Evolutionary conservation across 2,113 vertebrate genomes (phyloP).

Genomic region (Cephalopholis sonnerati): DNA sequence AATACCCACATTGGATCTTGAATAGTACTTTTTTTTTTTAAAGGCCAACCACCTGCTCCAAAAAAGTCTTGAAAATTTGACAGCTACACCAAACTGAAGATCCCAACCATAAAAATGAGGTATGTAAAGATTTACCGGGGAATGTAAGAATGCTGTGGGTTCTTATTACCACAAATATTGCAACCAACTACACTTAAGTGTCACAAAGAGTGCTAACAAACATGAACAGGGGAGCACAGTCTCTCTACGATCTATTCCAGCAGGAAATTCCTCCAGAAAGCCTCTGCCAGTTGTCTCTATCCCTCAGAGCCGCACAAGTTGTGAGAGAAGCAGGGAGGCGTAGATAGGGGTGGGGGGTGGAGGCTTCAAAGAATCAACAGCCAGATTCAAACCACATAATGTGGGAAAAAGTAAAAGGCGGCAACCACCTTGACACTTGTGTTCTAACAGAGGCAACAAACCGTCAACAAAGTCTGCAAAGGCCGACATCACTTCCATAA

Average conservation of each 20-base stretch:
- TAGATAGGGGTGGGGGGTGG: not conserved
- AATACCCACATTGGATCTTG: slow-evolving; percentile 10
- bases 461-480: slow-evolving; percentile 39
- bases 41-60: slow-evolving; percentile 46
- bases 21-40: not conserved
- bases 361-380: slow-evolving; percentile 21
- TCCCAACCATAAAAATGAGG: slow-evolving; percentile 34
- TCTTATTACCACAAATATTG: slow-evolving; percentile 18
- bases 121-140: slow-evolving; percentile 13
- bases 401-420: slow-evolving; percentile 35
- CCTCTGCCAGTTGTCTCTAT: slow-evolving; percentile 65
- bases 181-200: not conserved
- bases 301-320: slow-evolving; percentile 45
- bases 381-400: slow-evolving; percentile 32
- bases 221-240: slow-evolving; percentile 24
- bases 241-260: slow-evolving; percentile 27
- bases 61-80: slow-evolving; percentile 21
- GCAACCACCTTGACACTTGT: slow-evolving; percentile 28
- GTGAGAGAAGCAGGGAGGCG: slow-evolving; percentile 12
- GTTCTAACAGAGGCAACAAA: slow-evolving; percentile 28
- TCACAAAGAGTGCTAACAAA: slow-evolving; percentile 8
- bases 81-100: slow-evolving; percentile 32
- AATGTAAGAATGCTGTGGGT: slow-evolving; percentile 12
- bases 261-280: slow-evolving; percentile 54
- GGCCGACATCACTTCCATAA: slow-evolving; percentile 46